Percentiles rank a stretch among this genome's conserved stretches.
phyloP scores from a whole-genome alignment of 2,797 vertebrate genomes.

The Morelia viridis region DNA sequence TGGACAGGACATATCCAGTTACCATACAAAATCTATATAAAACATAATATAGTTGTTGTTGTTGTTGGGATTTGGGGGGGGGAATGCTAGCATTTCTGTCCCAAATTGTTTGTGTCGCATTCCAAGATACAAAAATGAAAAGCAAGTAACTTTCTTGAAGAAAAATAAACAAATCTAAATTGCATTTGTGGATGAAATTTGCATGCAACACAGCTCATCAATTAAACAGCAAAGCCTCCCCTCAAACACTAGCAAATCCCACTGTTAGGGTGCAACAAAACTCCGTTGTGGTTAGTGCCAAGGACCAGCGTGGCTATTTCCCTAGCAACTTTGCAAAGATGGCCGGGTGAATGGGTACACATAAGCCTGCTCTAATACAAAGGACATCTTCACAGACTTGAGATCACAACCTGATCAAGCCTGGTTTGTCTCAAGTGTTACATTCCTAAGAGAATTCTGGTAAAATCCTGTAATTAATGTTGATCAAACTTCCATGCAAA shows the following conservation, averaged over 20 bases:
- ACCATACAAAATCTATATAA: no score
- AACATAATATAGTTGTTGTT: background rate
- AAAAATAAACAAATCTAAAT: background rate
- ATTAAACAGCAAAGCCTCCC: background rate
- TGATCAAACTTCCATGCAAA: background rate
- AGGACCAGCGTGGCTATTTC: background rate
- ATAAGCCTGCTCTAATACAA: background rate
- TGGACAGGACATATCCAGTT: background rate
- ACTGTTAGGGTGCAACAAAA: background rate
- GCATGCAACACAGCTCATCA: background rate
- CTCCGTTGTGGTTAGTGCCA: background rate
- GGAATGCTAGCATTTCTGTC: background rate
- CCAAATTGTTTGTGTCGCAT: background rate
- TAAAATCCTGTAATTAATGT: background rate
- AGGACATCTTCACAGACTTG: no score
- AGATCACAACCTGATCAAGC: background rate
- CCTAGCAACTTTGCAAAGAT: background rate
- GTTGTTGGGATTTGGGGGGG: background rate
- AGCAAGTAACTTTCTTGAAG: background rate
- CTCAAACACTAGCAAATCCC: background rate
- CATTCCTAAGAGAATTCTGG: background rate
- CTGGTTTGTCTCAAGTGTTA: background rate
- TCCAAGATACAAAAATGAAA: background rate
- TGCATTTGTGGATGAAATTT: background rate
- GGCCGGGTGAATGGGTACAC: background rate